Conservation (phyloP, 2,888 invertebrate genomes). For the Pyrgus malvae region DNA sequence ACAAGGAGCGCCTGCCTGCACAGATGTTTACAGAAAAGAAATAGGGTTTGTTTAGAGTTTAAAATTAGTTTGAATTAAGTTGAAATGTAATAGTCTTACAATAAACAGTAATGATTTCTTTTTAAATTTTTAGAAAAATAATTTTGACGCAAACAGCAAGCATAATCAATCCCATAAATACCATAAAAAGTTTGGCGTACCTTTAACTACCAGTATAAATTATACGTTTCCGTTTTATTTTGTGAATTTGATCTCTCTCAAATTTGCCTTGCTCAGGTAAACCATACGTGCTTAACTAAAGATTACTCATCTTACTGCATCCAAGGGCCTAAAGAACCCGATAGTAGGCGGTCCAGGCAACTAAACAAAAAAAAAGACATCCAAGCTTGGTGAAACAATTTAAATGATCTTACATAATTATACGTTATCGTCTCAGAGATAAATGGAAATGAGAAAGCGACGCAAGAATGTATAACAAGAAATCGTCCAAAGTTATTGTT, state of each 20-base stretch:
- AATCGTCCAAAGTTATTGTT: conserved; percentile 54
- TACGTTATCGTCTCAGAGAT: conserved; percentile 25
- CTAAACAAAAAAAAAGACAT: conserved; percentile 3
- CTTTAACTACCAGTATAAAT: too few relatives aligned
- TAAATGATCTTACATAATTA: conserved; percentile 25
- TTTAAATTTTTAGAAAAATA: too few relatives aligned
- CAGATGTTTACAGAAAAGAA: not conserved
- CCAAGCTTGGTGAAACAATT: conserved; percentile 20
- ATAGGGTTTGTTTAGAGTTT: too few relatives aligned
- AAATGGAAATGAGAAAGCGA: conserved; percentile 68
- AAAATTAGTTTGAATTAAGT: too few relatives aligned
- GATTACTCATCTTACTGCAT: not conserved
- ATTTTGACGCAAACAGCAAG: too few relatives aligned
- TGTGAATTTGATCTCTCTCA: too few relatives aligned
- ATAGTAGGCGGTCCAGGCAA: not conserved
- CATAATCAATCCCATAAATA: too few relatives aligned
- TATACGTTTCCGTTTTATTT: too few relatives aligned
- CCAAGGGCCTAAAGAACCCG: not conserved
- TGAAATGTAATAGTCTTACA: too few relatives aligned
- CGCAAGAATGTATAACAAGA: conserved; percentile 62
- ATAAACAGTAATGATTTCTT: too few relatives aligned
- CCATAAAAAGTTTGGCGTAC: not conserved
- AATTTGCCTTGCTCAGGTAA: not conserved
- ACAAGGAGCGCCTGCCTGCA: too few relatives aligned
- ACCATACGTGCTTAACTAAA: not conserved